phyloP scores from a whole-genome alignment of 2,113 vertebrate species.

The Python bivittatus region DNA sequence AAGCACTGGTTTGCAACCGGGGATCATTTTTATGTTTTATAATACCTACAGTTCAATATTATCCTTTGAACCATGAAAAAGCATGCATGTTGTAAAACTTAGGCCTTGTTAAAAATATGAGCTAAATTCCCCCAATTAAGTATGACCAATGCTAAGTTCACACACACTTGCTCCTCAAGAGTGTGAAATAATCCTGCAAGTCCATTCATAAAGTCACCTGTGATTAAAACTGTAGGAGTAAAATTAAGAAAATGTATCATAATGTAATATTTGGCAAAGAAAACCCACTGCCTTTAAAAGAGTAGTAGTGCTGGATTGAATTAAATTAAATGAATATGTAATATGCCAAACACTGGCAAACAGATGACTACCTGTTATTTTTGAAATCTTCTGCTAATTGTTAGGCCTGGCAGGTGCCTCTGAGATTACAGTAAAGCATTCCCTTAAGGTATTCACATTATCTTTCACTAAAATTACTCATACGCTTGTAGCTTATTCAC shows the following conservation, averaged over 20 bases:
- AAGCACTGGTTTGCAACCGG: background rate
- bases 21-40: background rate
- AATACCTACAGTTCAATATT: background rate
- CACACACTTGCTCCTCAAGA: background rate
- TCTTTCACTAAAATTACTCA: conserved; percentile 15
- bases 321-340: background rate
- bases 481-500: background rate
- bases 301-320: background rate
- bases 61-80: background rate
- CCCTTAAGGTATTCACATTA: conserved; percentile 1
- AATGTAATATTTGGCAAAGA: background rate
- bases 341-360: fast-evolving
- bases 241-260: background rate
- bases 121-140: background rate
- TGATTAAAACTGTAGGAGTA: background rate
- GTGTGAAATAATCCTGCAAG: fast-evolving
- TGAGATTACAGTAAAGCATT: conserved; percentile 17
- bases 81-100: background rate
- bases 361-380: conserved; percentile 14
- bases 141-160: background rate
- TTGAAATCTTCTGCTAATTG: background rate
- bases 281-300: background rate
- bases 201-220: fast-evolving
- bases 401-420: background rate
- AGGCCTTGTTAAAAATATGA: background rate